Percentiles rank a stretch among this genome's conserved stretches.
These are phyloP conservation scores for Meloidogyne hapla DNA, from an alignment of 1,140 invertebrate genomes.

Conservation along the genomic window DNA sequence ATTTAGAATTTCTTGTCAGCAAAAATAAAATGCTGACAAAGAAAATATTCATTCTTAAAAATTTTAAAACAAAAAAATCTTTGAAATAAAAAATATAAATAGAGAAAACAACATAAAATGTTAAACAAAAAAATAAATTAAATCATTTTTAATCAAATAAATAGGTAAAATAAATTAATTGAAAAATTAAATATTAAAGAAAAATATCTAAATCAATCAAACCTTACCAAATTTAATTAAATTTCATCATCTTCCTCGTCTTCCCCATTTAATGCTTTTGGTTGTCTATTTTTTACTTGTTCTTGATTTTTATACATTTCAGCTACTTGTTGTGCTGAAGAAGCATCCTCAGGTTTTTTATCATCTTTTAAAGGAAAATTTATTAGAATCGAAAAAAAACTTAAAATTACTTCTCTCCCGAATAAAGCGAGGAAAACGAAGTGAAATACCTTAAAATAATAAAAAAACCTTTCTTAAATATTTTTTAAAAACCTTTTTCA, in stretches of 20 bases:
- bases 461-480: background rate
- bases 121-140: too few relatives aligned
- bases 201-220: too few relatives aligned
- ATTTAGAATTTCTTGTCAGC: background rate
- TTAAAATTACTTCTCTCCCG: slow-evolving; percentile 24
- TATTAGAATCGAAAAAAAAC: background rate
- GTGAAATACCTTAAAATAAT: slow-evolving; percentile 84
- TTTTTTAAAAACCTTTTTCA: slow-evolving; percentile 45
- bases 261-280: slow-evolving; percentile 1
- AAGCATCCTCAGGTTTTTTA: slow-evolving; percentile 87
- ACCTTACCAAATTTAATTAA: background rate
- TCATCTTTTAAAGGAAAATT: slow-evolving; percentile 85
- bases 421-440: slow-evolving; percentile 84
- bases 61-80: background rate
- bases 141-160: too few relatives aligned
- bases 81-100: background rate
- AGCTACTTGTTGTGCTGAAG: slow-evolving; percentile 79
- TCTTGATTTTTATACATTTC: slow-evolving; percentile 81
- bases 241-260: slow-evolving; percentile 37
- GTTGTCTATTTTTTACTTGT: slow-evolving; percentile 78
- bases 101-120: background rate
- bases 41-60: background rate
- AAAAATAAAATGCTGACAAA: background rate
- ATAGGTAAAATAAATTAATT: too few relatives aligned
- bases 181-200: too few relatives aligned